Percentiles rank a stretch among this genome's conserved stretches.
These are phyloP conservation scores for Limonius californicus DNA, from an alignment of 1,140 invertebrate genomes.

Conservation along the genomic window DNA sequence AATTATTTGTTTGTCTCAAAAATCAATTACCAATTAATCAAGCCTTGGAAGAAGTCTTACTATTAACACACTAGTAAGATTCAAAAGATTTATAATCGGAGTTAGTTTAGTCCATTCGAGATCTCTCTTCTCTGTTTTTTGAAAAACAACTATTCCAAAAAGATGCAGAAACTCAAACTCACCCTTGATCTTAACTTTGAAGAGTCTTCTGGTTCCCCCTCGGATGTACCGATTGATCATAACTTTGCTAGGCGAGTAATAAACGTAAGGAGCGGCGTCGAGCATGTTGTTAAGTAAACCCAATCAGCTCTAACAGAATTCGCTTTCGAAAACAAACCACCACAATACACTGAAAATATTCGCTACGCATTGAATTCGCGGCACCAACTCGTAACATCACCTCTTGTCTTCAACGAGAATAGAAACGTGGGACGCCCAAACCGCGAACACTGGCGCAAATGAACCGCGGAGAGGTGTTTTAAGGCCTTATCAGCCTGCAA, in stretches of 20 bases:
- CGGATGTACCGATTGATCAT: background rate
- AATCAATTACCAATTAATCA: no score
- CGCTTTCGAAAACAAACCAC: background rate
- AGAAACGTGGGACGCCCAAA: background rate
- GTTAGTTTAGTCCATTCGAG: no score
- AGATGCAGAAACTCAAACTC: background rate
- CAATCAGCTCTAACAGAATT: background rate
- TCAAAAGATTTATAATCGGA: no score
- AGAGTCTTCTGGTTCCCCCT: background rate
- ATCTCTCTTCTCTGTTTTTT: no score
- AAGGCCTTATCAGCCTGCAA: constrained; percentile 14
- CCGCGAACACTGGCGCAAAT: background rate
- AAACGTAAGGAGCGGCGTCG: no score
- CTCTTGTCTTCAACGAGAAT: background rate
- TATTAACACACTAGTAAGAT: no score
- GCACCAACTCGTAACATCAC: no score
- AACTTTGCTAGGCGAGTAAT: background rate
- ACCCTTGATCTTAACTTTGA: background rate
- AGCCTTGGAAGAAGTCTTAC: no score
- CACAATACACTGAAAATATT: background rate
- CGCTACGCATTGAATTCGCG: background rate
- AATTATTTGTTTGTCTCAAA: no score
- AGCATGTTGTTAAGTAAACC: background rate
- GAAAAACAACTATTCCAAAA: no score
- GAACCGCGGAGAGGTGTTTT: constrained; percentile 4